Evolutionary conservation across 2,797 vertebrate species (phyloP).

Genomic region (Discoglossus pictus): DNA sequence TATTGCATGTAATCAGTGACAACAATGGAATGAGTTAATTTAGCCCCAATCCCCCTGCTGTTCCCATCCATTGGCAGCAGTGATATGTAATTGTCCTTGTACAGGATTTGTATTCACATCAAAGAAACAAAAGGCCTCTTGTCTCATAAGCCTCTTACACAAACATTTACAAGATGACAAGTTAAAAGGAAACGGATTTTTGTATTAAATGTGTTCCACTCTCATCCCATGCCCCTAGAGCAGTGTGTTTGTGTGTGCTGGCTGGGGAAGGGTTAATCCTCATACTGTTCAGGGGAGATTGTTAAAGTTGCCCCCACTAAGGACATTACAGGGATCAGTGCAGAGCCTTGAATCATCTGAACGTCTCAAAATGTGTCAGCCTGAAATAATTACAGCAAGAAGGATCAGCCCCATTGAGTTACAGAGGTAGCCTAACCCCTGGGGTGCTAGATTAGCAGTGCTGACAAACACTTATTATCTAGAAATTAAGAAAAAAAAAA

Average conservation of each 20-base stretch:
- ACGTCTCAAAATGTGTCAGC: no score
- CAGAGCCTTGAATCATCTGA: not conserved
- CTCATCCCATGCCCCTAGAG: not conserved
- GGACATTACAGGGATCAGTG: not conserved
- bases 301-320: slow-evolving; percentile 10
- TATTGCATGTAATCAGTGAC: no score
- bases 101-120: slow-evolving; percentile 29
- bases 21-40: no score
- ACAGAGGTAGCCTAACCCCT: no score
- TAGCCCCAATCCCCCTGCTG: not conserved
- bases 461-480: no score
- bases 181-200: slow-evolving; percentile 43
- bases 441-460: no score
- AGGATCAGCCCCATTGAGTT: no score
- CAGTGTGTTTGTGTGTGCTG: not conserved
- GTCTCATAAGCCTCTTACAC: slow-evolving; percentile 38
- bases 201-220: slow-evolving; percentile 23
- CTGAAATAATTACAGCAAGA: no score
- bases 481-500: no score
- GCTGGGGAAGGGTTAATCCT: slow-evolving; percentile 36
- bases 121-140: slow-evolving; percentile 14
- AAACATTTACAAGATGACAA: slow-evolving; percentile 45
- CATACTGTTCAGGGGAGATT: slow-evolving; percentile 11
- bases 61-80: not conserved
- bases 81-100: slow-evolving; percentile 11